Percentiles rank a stretch among this genome's conserved stretches.
phyloP scores from a whole-genome alignment of 2,113 vertebrate genomes.

The Eurystomus gularis region DNA sequence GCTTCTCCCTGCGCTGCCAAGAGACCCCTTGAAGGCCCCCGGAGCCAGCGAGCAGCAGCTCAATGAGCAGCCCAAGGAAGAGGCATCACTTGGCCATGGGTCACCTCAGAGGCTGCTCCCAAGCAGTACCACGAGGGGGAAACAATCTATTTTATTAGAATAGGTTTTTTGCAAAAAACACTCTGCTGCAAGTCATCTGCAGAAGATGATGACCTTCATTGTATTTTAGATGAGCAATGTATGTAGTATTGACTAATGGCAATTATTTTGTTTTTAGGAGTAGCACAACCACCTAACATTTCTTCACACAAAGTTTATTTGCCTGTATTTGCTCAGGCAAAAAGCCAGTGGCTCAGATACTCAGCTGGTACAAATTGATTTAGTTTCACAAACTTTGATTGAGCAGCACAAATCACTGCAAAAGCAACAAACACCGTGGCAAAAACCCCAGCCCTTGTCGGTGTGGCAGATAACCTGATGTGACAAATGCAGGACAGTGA shows the following conservation, averaged over 20 bases:
- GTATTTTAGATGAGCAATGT: not conserved
- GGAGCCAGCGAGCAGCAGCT: accelerated
- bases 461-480: not conserved
- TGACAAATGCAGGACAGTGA: not conserved
- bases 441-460: not conserved
- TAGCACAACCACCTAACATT: not conserved
- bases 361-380: not conserved
- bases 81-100: accelerated
- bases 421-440: not conserved
- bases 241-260: not conserved
- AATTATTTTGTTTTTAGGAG: not conserved
- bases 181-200: not conserved
- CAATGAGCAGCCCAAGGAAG: not conserved
- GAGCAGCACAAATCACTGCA: not conserved
- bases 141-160: not conserved
- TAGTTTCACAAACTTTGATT: not conserved
- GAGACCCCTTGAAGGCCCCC: accelerated
- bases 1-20: accelerated
- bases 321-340: not conserved
- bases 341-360: not conserved
- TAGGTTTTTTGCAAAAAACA: not conserved
- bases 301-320: not conserved
- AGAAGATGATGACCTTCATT: not conserved
- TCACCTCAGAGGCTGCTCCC: not conserved
- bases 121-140: accelerated